Percentiles rank a stretch among this genome's conserved stretches.
Evolutionary conservation across 2,797 vertebrate genomes (phyloP).

Genomic region (Mycteria americana): DNA sequence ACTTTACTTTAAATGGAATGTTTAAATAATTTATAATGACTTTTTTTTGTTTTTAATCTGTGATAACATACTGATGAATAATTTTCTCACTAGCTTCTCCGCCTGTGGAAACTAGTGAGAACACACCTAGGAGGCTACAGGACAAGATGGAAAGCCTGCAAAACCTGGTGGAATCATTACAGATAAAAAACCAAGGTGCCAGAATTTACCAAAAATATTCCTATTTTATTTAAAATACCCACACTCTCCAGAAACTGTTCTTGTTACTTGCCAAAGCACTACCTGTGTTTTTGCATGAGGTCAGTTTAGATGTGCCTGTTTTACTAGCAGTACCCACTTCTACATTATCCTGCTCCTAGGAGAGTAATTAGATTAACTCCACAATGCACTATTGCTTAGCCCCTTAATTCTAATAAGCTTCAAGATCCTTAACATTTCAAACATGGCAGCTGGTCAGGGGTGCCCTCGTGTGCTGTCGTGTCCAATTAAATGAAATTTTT

Average conservation of each 20-base stretch:
- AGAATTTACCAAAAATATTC: background rate
- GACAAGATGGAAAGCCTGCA: slow-evolving; percentile 70
- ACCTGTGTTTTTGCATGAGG: background rate
- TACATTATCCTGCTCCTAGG: background rate
- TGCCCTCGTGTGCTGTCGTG: background rate
- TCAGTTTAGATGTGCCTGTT: background rate
- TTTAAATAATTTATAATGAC: background rate
- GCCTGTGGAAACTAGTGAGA: slow-evolving; percentile 42
- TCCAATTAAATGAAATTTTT: background rate
- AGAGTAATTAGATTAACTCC: slow-evolving; percentile 22
- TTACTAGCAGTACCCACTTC: background rate
- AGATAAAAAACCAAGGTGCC: slow-evolving; percentile 72
- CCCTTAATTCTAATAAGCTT: slow-evolving; percentile 13
- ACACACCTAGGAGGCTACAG: slow-evolving; percentile 60
- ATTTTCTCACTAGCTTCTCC: slow-evolving; percentile 59
- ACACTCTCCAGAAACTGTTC: background rate
- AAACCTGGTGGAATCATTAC: slow-evolving; percentile 64
- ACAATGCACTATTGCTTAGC: background rate
- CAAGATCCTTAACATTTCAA: slow-evolving; percentile 2
- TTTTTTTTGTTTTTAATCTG: background rate
- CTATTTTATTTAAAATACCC: background rate
- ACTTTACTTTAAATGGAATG: background rate
- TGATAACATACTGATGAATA: background rate
- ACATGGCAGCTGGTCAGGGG: background rate
- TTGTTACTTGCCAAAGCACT: background rate